These are phyloP conservation scores for Syrmaticus mikado DNA, from an alignment of 2,113 vertebrate genomes.

Conservation along the genomic window DNA sequence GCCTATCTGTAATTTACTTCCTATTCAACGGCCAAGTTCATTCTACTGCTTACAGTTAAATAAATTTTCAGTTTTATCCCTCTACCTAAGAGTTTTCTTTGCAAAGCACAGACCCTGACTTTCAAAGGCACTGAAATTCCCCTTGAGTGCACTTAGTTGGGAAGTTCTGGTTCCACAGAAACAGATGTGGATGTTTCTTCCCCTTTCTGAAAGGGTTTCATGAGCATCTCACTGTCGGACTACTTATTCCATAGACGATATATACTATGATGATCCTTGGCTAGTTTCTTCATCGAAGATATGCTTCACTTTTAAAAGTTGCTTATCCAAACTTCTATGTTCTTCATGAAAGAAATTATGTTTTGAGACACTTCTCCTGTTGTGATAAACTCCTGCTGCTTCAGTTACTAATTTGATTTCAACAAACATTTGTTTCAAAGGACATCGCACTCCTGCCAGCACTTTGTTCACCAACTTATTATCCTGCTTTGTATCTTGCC, in stretches of 20 bases:
- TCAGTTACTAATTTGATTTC: neutral
- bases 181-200: neutral
- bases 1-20: neutral
- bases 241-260: neutral
- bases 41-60: neutral
- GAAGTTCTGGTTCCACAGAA: neutral
- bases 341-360: neutral
- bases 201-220: neutral
- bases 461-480: neutral
- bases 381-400: neutral
- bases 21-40: neutral
- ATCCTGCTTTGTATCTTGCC: neutral
- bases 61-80: neutral
- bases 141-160: neutral
- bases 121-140: neutral
- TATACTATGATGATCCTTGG: neutral
- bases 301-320: neutral
- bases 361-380: neutral
- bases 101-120: neutral
- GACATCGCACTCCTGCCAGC: neutral
- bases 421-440: neutral
- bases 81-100: neutral
- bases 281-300: neutral
- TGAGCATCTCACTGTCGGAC: neutral
- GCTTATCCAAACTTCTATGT: too few relatives aligned